A percentile compares a stretch with the other conserved stretches of the same genome.
These are phyloP conservation scores for Ceyx margarethae DNA, from an alignment of 2,113 vertebrate genomes.

Conservation along the genomic window DNA sequence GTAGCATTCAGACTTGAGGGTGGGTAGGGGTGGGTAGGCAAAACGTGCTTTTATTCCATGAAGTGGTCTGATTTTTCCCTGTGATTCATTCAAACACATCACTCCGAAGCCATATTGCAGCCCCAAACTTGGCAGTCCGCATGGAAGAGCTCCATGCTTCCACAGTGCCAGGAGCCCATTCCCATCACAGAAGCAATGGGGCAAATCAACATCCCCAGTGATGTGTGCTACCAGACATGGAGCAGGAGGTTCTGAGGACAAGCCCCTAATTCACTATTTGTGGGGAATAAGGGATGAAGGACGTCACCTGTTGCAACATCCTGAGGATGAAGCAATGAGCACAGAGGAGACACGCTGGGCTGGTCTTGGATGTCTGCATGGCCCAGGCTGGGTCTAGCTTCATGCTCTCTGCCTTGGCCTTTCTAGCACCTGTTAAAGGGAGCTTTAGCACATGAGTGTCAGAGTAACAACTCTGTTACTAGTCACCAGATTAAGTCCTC, in stretches of 20 bases:
- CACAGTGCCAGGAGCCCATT: fast-evolving
- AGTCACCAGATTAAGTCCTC: background rate
- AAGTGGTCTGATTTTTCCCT: slow-evolving; percentile 26
- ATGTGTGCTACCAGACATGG: background rate
- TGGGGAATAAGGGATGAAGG: background rate
- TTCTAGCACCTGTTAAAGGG: background rate
- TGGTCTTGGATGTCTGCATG: background rate
- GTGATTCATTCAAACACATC: background rate
- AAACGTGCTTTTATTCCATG: slow-evolving; percentile 62
- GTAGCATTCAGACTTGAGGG: slow-evolving; percentile 62
- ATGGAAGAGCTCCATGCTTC: background rate
- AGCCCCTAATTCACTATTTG: background rate
- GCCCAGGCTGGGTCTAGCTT: background rate
- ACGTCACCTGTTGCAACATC: background rate
- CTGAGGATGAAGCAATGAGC: background rate
- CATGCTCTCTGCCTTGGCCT: background rate
- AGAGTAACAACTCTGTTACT: background rate
- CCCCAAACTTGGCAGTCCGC: background rate
- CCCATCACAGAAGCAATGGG: background rate
- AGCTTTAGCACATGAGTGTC: background rate
- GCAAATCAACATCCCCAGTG: background rate
- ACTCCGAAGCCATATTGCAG: slow-evolving; percentile 30
- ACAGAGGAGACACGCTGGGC: background rate
- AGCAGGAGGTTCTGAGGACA: background rate
- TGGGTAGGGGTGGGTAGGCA: slow-evolving; percentile 15